A percentile compares a stretch with the other conserved stretches of the same genome.
phyloP scores from a whole-genome alignment of 2,888 invertebrate species.

The Dynastes tityus region DNA sequence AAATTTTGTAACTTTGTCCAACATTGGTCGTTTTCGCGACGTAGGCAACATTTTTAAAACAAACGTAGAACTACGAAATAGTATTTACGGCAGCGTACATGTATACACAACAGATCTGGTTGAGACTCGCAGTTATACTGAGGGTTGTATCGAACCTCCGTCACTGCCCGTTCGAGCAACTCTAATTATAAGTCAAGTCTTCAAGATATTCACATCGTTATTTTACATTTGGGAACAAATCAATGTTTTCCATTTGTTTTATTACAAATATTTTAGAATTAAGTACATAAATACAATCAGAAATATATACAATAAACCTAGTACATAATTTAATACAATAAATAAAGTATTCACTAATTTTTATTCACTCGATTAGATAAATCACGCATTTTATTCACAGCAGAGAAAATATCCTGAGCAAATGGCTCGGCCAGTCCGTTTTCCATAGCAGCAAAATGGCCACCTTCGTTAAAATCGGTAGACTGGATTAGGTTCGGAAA shows the following conservation, averaged over 20 bases:
- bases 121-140: no score
- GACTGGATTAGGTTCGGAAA: slow-evolving; percentile 80
- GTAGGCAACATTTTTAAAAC: no score
- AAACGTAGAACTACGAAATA: no score
- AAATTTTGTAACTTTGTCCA: no score
- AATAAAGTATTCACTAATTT: slow-evolving; percentile 3
- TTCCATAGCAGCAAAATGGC: slow-evolving; percentile 90
- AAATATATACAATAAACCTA: slow-evolving; percentile 1
- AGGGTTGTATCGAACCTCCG: no score
- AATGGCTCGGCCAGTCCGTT: slow-evolving; percentile 76
- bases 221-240: no score
- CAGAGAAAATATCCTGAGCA: slow-evolving; percentile 79
- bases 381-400: slow-evolving; percentile 67
- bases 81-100: no score
- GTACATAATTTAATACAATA: slow-evolving; percentile 3
- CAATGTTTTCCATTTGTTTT: neutral
- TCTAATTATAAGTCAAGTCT: no score
- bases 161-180: no score
- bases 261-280: neutral
- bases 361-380: neutral
- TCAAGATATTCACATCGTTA: no score
- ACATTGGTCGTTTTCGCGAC: no score
- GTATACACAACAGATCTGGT: no score
- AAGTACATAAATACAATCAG: slow-evolving; percentile 3
- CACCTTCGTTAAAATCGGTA: slow-evolving; percentile 79